These are phyloP conservation scores for Arenaria interpres DNA, from an alignment of 2,113 vertebrate species.

Conservation along the genomic window DNA sequence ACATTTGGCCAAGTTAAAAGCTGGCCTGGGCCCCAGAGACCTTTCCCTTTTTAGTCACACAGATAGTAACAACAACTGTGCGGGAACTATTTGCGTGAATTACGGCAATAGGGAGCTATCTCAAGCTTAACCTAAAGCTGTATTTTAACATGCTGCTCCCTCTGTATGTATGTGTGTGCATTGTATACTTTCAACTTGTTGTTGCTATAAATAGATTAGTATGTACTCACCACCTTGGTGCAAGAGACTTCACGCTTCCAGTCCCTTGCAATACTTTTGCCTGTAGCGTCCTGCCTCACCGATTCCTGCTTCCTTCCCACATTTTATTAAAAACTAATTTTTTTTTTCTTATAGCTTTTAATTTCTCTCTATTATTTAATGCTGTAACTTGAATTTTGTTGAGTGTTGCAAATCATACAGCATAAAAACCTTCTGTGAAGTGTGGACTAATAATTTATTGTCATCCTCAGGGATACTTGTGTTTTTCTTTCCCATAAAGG, in stretches of 20 bases:
- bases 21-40: not conserved
- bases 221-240: not conserved
- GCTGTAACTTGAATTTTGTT: not conserved
- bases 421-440: slow-evolving; percentile 58
- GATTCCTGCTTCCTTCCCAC: not conserved
- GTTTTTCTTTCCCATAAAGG: slow-evolving; percentile 43
- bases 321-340: not conserved
- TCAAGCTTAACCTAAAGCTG: not conserved
- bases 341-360: not conserved
- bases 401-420: slow-evolving; percentile 28
- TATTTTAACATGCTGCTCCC: not conserved
- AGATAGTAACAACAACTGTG: not conserved
- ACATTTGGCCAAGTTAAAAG: not conserved
- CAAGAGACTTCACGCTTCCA: not conserved
- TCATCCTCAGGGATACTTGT: slow-evolving; percentile 13
- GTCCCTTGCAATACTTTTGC: not conserved
- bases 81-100: not conserved
- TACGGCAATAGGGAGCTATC: not conserved
- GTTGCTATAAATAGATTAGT: not conserved
- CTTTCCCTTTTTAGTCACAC: not conserved
- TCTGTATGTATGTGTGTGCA: not conserved
- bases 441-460: slow-evolving; percentile 58
- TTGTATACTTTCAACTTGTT: not conserved
- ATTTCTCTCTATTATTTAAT: slow-evolving; percentile 45
- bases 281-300: not conserved